Evolutionary conservation across 2,888 invertebrate species (phyloP).

Genomic region (Taphrorychus bicolor): DNA sequence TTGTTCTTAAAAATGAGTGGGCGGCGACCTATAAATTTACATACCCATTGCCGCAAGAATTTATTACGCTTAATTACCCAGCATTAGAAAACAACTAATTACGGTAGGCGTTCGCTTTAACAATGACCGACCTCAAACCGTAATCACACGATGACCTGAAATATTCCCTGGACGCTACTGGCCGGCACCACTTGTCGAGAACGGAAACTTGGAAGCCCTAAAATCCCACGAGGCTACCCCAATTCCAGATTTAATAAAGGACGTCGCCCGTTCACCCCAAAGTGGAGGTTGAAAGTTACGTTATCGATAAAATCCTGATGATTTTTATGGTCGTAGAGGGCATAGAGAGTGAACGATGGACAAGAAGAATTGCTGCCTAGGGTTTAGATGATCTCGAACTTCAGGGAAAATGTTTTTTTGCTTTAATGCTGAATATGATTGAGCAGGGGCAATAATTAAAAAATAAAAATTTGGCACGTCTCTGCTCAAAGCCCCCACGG

Average conservation of each 20-base stretch:
- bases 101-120: too few species aligned
- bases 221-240: constrained; percentile 14
- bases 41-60: neutral
- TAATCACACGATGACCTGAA: neutral
- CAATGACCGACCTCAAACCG: neutral
- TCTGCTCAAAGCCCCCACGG: neutral
- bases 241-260: constrained; percentile 31
- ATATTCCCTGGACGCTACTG: constrained; percentile 7
- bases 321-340: constrained; percentile 15
- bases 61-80: neutral
- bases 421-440: neutral
- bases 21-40: neutral
- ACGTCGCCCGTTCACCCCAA: constrained; percentile 15
- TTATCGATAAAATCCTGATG: constrained; percentile 21
- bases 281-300: constrained; percentile 20
- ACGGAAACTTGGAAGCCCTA: constrained; percentile 12
- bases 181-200: constrained; percentile 9
- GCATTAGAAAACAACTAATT: too few species aligned
- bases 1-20: neutral
- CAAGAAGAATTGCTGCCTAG: too few species aligned
- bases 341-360: too few species aligned
- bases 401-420: too few species aligned
- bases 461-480: neutral
- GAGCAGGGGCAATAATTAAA: neutral
- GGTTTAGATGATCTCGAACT: too few species aligned